Evolutionary conservation across 2,888 invertebrate genomes (phyloP).

Genomic region (Phytoseiulus persimilis): DNA sequence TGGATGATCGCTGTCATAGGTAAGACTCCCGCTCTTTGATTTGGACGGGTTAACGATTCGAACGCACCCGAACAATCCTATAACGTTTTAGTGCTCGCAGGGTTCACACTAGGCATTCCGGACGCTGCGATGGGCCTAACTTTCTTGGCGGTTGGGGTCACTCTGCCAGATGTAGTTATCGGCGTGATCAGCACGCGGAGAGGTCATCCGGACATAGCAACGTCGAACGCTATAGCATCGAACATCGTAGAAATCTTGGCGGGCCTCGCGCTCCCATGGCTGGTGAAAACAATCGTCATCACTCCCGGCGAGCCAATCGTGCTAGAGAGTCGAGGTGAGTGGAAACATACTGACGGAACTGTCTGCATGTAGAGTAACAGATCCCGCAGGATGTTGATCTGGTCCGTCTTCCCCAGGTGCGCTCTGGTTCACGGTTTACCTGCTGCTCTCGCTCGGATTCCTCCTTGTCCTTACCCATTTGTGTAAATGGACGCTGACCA

Average conservation of each 20-base stretch:
- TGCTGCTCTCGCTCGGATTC: conserved; percentile 84
- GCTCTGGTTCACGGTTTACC: conserved; percentile 81
- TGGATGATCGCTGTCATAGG: conserved; percentile 97
- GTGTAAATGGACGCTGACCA: conserved; percentile 89
- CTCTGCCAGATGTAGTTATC: conserved; percentile 90
- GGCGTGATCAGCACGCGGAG: conserved; percentile 91
- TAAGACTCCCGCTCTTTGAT: conserved; percentile 49
- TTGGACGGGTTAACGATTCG: too few species aligned
- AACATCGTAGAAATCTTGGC: conserved; percentile 93
- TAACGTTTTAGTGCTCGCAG: too few species aligned
- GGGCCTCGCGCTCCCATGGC: conserved; percentile 92
- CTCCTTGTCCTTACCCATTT: conserved; percentile 81
- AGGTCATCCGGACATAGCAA: conserved; percentile 81
- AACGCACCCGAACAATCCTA: too few species aligned
- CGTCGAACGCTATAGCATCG: conserved; percentile 89
- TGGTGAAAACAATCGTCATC: conserved; percentile 83
- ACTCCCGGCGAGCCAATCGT: conserved; percentile 75
- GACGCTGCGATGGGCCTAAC: conserved; percentile 95
- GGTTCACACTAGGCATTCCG: conserved; percentile 80
- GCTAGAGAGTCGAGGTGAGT: conserved; percentile 77
- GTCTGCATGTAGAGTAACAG: not conserved
- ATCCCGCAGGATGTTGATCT: conserved; percentile 7
- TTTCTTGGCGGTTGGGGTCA: conserved; percentile 90
- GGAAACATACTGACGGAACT: not conserved
- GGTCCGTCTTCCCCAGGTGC: conserved; percentile 66